Conservation (phyloP, 2,113 vertebrate genomes). For the Papio anubis region DNA sequence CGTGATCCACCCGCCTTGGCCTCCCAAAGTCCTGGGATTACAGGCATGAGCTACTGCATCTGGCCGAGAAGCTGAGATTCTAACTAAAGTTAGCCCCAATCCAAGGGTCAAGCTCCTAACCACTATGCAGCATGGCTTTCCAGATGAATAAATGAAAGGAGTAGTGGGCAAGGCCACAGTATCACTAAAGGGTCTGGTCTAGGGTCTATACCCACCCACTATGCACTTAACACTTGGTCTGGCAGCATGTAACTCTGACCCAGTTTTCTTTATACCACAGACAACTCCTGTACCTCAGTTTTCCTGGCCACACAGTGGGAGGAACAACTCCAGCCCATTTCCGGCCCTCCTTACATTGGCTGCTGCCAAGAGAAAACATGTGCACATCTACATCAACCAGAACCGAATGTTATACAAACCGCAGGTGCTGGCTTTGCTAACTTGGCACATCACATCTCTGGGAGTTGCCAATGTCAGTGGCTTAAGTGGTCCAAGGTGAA, state of each 20-base stretch:
- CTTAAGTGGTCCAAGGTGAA: slow-evolving; percentile 38
- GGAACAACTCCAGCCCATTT: neutral
- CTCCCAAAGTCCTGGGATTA: too few species aligned
- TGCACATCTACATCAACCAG: neutral
- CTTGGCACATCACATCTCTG: neutral
- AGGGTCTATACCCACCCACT: neutral
- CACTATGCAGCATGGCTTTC: neutral
- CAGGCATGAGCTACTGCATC: too few species aligned
- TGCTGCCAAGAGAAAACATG: slow-evolving; percentile 13
- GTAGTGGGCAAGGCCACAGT: neutral
- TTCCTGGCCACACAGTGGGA: neutral
- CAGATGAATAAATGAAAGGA: neutral
- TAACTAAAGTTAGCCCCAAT: neutral
- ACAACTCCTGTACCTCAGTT: neutral
- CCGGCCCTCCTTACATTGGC: neutral
- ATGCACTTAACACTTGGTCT: neutral
- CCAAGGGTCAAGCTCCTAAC: neutral
- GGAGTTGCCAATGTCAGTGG: neutral
- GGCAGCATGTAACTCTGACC: neutral
- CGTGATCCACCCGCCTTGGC: too few species aligned
- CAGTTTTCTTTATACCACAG: neutral
- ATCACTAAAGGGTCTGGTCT: neutral
- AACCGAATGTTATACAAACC: slow-evolving; percentile 9
- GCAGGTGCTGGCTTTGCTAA: slow-evolving; percentile 39
- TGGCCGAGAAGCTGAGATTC: neutral